Percentiles rank a stretch among this genome's conserved stretches.
These are phyloP conservation scores for Tetrapedia diversipes DNA, from an alignment of 2,888 invertebrate genomes.

Conservation along the genomic window DNA sequence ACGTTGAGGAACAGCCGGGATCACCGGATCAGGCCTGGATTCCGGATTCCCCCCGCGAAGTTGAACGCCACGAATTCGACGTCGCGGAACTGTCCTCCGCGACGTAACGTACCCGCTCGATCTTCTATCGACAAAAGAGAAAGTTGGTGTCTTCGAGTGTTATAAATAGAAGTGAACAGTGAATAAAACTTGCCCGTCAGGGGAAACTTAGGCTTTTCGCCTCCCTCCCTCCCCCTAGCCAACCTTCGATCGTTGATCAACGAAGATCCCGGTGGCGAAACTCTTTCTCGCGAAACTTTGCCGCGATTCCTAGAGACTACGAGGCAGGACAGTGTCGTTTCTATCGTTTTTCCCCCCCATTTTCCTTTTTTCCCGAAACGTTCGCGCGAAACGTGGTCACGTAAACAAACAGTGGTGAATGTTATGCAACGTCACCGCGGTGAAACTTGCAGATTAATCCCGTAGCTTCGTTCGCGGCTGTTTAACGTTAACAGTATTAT, in stretches of 20 bases:
- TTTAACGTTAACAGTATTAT: conserved; percentile 20
- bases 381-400: no score
- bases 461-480: neutral
- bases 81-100: conserved; percentile 25
- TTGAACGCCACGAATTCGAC: conserved; percentile 9
- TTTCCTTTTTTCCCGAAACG: neutral
- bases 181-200: conserved; percentile 34
- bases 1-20: conserved; percentile 1
- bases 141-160: conserved; percentile 53
- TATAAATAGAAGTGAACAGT: conserved; percentile 51
- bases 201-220: neutral
- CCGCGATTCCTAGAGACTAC: neutral
- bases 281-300: conserved; percentile 17
- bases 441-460: conserved; percentile 22
- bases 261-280: neutral
- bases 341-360: no score
- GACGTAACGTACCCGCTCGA: no score
- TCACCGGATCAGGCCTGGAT: conserved; percentile 6
- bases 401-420: conserved; percentile 15
- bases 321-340: conserved; percentile 3
- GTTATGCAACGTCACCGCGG: conserved; percentile 21
- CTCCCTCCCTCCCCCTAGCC: no score
- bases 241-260: neutral
- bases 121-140: conserved; percentile 21
- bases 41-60: neutral